Evolutionary conservation across 1,140 invertebrate genomes (phyloP), one percentile per base, ranked within the genome.

Genomic region (Anadara kagoshimensis): DNA sequence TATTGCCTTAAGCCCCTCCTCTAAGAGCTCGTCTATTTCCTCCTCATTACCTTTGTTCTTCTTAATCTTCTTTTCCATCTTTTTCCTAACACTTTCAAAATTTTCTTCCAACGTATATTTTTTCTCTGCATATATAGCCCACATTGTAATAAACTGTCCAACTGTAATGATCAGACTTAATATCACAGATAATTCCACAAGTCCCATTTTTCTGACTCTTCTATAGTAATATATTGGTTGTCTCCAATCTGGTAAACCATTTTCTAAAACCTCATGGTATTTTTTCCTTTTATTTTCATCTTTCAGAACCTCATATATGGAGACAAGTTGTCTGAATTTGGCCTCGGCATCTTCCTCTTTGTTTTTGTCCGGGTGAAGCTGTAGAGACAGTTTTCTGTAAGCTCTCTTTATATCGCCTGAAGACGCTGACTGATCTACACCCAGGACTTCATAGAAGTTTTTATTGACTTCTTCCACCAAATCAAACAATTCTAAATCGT

Each of bases 301-400:
- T 90, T 95, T 95, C 29, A 99, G 90, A n/a, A 98, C 92, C 88
- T 99, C 97, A 89, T 98, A 97, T 29, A 98, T 94, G 18, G 94
- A 93, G 10, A 97, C 97, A 67, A 99, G 90, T 92, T 98, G 95
- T 88, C 97, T 92, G 89, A 99, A 99, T 90, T 97, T 93, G 8
- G 94, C 92, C 83, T 96, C 95, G 5, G 97, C 97, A 92, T 98
- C 95, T 61, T 93, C 92, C 11, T 95, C 93, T 81, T 94, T 90
- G 91, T 97, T 99, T 90, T 98, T 98, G 85, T 99, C 98, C 0
- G 98, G 98, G 92, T 99, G 98, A 51, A 97, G 88, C 76, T 94
- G 93, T 11, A 98, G 89, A 0, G 97, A 97, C 29, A 98, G 90
- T 69, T 92, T 93, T 83, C 97, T 92, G 89, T 98, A 99, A 4